Base-by-base conservation (phyloP, 2,888 invertebrate species). In the Epistrophe eligans region DNA sequence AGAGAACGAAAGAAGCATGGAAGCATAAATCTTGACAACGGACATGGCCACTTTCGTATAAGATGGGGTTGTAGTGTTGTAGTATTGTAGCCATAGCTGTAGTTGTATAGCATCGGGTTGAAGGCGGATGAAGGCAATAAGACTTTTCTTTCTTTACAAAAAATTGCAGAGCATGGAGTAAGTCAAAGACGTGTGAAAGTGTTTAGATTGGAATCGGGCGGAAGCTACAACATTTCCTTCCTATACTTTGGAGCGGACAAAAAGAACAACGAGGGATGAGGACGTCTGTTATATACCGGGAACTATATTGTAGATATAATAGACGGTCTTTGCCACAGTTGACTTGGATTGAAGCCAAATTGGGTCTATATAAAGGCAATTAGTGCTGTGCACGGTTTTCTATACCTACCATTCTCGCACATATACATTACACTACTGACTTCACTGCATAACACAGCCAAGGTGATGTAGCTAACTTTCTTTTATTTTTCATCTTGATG, bases 341-440 rank as follows among this genome's bases (percentile, higher is more conserved):
- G 70, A 85, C 60, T 83, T 87, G 87, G 87, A 83, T 71, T 72
- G 67, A 72, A 79, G 79, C 82, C 87, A 87, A 87, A 79, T 79
- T 83, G 79, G 71, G 74, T 71, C 76, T 79, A 71, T 79, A 66
- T 66, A 76, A 83, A 83, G 83, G 87, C 87, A 87, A 87, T 87
- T 87, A 87, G 87, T 83, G 72, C 76, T 57, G 55, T 83, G 79
- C 66, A 79, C 71, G 83, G 48, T 72, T 76, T 62, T 79, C 82
- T 79, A 19, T 19, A 55, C 11, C 32, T 19, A 55, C 11, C 32
- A 55, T 9, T n/a, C 3, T 32, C 28, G 6, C 9, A 55, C n/a
- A 32, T 32, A 32, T 7, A 32, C 32, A 32, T 7, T 32, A 32
- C 32, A n/a, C n/a, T n/a, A n/a, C n/a, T n/a, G n/a, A 32, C 35